Percentiles rank a stretch among this genome's conserved stretches.
These are phyloP conservation scores for Pseudanteris insignis DNA, from an alignment of 2,888 invertebrate genomes.

Conservation along the genomic window DNA sequence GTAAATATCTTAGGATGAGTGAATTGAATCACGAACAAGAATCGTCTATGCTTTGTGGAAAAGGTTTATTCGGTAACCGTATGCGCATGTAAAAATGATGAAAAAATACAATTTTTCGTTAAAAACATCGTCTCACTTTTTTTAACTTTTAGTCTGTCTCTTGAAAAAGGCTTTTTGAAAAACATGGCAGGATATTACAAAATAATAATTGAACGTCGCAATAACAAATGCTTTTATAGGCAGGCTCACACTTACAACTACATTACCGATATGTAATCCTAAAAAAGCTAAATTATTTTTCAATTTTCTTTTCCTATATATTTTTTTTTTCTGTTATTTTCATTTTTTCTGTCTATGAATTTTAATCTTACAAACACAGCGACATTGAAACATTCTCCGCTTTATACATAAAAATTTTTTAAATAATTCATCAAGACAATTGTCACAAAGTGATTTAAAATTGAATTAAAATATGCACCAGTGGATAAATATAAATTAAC, in stretches of 20 bases:
- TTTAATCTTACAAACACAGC: conserved; percentile 52
- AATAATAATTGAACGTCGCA: conserved; percentile 46
- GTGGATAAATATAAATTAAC: too few relatives aligned
- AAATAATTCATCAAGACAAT: too few relatives aligned
- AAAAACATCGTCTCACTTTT: conserved; percentile 21
- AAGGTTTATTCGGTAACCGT: conserved; percentile 36
- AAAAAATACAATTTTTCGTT: conserved; percentile 36
- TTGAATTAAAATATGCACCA: too few relatives aligned
- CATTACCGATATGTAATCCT: conserved; percentile 60
- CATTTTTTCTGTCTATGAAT: conserved; percentile 8
- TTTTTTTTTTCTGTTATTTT: conserved; percentile 1
- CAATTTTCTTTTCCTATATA: too few relatives aligned
- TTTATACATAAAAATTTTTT: conserved; percentile 60
- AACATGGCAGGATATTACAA: conserved; percentile 39
- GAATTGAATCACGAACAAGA: conserved; percentile 4
- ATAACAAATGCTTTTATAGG: conserved; percentile 42
- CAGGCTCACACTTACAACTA: conserved; percentile 47
- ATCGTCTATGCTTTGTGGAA: conserved; percentile 23
- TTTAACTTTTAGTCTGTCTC: conserved; percentile 3
- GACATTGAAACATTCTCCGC: conserved; percentile 56
- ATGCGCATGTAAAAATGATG: conserved; percentile 38
- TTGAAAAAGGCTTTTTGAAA: conserved; percentile 23
- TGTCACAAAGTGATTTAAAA: too few relatives aligned
- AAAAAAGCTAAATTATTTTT: conserved; percentile 49
- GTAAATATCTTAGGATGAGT: too few relatives aligned